Evolutionary conservation across 2,797 vertebrate species (phyloP).

Genomic region (Benthosema pterotum): DNA sequence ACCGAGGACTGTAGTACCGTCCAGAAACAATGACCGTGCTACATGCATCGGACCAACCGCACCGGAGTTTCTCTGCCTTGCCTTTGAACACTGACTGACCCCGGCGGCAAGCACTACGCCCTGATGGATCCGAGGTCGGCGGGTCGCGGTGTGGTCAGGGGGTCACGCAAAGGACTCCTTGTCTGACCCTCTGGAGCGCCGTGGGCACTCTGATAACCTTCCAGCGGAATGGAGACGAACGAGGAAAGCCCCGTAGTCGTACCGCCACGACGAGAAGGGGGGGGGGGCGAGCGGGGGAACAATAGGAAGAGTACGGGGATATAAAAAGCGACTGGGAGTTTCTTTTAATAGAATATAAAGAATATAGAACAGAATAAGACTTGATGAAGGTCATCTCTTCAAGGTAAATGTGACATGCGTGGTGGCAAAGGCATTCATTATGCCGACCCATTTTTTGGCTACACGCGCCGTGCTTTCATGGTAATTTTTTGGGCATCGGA

Average conservation of each 20-base stretch:
- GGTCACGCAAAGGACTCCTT: slow-evolving; percentile 65
- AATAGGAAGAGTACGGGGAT: slow-evolving; percentile 4
- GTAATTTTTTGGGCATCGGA: too few species aligned
- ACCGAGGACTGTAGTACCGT: too few species aligned
- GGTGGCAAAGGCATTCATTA: too few species aligned
- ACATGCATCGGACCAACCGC: slow-evolving; percentile 9
- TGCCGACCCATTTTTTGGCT: too few species aligned
- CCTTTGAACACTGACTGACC: slow-evolving; percentile 69
- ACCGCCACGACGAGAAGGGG: too few species aligned
- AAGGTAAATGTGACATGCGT: too few species aligned
- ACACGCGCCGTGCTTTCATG: too few species aligned
- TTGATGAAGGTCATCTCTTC: too few species aligned
- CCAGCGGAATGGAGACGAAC: slow-evolving; percentile 57
- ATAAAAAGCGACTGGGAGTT: neutral
- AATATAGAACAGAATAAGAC: too few species aligned
- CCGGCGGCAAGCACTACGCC: slow-evolving; percentile 38
- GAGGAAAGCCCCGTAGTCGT: neutral
- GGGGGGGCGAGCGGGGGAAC: neutral
- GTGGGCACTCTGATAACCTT: slow-evolving; percentile 61
- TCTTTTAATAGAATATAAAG: too few species aligned
- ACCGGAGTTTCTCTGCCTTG: slow-evolving; percentile 37
- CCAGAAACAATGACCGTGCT: too few species aligned
- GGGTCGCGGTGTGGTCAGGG: slow-evolving; percentile 62
- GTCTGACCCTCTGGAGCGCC: slow-evolving; percentile 64
- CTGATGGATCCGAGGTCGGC: slow-evolving; percentile 66